These are phyloP conservation scores for Drosophila antonietae DNA, from an alignment of 2,888 invertebrate species.

Conservation along the genomic window DNA sequence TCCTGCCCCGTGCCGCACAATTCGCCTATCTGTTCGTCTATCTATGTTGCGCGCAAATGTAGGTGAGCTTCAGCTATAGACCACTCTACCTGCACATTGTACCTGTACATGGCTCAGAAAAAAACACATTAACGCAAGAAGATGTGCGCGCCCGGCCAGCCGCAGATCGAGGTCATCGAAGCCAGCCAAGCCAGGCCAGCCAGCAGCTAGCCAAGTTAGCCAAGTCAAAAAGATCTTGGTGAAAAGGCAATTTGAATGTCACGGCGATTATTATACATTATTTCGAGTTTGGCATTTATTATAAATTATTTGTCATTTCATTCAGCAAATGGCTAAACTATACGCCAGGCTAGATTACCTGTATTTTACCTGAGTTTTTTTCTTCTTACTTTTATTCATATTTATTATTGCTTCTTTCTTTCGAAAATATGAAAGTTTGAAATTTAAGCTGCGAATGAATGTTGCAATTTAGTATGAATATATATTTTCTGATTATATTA, in stretches of 20 bases:
- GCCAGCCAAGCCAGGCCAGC: constrained; percentile 1
- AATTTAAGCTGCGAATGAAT: background rate
- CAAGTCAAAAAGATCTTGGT: constrained; percentile 15
- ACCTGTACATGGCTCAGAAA: constrained; percentile 21
- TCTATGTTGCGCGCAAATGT: constrained; percentile 41
- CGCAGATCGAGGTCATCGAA: constrained; percentile 32
- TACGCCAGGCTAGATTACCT: background rate
- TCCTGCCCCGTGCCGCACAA: too few species aligned
- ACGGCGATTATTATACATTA: constrained; percentile 22
- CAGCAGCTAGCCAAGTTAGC: background rate
- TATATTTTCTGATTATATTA: background rate
- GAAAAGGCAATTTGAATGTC: constrained; percentile 23
- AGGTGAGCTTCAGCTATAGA: constrained; percentile 43
- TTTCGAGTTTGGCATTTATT: constrained; percentile 1
- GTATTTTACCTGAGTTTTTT: background rate
- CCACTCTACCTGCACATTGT: background rate
- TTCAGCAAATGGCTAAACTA: background rate
- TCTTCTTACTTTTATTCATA: background rate
- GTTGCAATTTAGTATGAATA: background rate
- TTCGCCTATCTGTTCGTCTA: background rate
- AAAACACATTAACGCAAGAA: constrained; percentile 21
- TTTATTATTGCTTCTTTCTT: background rate
- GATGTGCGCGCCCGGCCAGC: constrained; percentile 17
- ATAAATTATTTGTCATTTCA: constrained; percentile 6
- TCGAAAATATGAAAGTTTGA: background rate